phyloP scores from a whole-genome alignment of 2,113 vertebrate species.

The Empidonax traillii region DNA sequence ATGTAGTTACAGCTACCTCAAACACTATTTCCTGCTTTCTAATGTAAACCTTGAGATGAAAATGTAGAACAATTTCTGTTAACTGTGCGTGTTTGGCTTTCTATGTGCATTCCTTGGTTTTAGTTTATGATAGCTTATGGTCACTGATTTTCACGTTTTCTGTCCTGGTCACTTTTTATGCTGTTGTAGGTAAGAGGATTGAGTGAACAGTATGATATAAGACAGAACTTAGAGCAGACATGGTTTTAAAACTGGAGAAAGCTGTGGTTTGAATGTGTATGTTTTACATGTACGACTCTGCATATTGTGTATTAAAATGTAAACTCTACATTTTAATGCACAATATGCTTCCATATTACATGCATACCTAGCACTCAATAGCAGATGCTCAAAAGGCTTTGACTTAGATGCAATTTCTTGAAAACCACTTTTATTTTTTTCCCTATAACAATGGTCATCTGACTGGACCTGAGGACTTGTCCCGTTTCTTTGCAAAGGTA shows the following conservation, averaged over 20 bases:
- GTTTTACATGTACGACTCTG: background rate
- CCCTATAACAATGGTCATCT: background rate
- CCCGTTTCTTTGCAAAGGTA: background rate
- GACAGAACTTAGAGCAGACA: background rate
- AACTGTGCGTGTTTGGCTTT: background rate
- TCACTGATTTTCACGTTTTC: background rate
- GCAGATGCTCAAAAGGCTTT: background rate
- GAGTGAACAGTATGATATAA: background rate
- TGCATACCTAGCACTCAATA: background rate
- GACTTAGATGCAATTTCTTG: background rate
- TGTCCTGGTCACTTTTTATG: background rate
- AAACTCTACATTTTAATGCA: background rate
- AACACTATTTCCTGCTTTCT: background rate
- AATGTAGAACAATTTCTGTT: background rate
- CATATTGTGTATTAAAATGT: background rate
- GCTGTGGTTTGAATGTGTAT: background rate
- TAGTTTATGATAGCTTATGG: background rate
- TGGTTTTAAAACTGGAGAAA: background rate
- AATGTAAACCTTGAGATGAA: background rate
- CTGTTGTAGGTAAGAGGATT: background rate
- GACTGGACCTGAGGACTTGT: background rate
- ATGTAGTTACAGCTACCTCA: background rate
- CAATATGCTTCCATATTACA: background rate
- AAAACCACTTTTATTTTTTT: background rate
- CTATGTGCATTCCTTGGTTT: background rate